Conservation (phyloP, 2,113 vertebrate genomes). For the Guaruba guarouba region DNA sequence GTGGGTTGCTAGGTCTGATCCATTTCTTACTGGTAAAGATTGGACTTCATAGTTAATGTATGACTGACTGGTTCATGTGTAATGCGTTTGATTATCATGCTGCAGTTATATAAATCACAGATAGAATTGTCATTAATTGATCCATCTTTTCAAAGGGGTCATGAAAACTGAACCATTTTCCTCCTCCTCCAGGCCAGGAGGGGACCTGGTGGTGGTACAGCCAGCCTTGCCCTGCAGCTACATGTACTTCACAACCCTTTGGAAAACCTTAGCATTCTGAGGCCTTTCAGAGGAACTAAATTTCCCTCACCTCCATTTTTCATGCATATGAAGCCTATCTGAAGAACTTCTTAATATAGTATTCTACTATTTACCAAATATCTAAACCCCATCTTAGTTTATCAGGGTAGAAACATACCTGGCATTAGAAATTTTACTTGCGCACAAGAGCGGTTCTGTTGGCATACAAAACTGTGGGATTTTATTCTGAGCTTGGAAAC, state of each 20-base stretch:
- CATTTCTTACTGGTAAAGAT: not conserved
- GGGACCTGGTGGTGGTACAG: not conserved
- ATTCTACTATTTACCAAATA: not conserved
- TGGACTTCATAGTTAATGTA: not conserved
- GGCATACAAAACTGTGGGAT: not conserved
- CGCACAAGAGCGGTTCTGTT: not conserved
- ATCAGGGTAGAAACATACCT: not conserved
- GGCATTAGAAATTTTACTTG: not conserved
- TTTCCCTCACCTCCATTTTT: not conserved
- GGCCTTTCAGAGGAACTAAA: not conserved
- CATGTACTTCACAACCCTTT: not conserved
- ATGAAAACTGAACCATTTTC: not conserved
- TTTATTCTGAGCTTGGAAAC: constrained; percentile 16
- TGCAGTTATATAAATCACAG: not conserved
- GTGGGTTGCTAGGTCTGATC: not conserved
- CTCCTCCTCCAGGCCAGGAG: not conserved
- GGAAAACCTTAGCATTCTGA: not conserved
- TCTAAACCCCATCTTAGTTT: not conserved
- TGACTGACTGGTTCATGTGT: not conserved
- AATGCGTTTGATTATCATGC: not conserved
- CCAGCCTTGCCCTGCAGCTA: not conserved
- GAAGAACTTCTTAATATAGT: not conserved
- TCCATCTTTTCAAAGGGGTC: not conserved
- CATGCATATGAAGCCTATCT: not conserved
- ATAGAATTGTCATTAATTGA: not conserved